These are phyloP conservation scores for Scomber colias DNA, from an alignment of 2,113 vertebrate genomes.

Conservation along the genomic window DNA sequence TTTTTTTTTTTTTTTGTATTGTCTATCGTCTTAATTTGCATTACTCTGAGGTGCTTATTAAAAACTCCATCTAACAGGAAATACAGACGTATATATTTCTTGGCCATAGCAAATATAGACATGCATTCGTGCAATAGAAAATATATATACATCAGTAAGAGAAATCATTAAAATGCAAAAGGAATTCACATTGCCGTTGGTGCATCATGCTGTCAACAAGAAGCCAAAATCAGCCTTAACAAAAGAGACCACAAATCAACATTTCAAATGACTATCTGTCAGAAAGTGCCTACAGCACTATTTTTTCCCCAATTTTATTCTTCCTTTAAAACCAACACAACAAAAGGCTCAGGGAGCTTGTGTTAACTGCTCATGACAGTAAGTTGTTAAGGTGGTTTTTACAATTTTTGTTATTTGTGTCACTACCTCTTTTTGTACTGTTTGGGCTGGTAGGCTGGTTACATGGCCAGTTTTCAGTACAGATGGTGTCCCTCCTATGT, in stretches of 20 bases:
- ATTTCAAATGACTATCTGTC: slow-evolving; percentile 26
- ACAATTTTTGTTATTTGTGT: neutral
- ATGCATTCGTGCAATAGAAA: neutral
- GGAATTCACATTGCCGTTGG: neutral
- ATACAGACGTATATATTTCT: neutral
- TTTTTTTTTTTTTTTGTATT: neutral
- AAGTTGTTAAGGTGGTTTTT: neutral
- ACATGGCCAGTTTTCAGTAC: slow-evolving; percentile 5
- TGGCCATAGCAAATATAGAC: neutral
- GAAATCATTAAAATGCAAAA: slow-evolving; percentile 17
- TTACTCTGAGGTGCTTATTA: slow-evolving; percentile 13
- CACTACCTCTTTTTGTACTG: neutral
- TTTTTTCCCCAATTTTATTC: neutral
- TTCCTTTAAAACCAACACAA: slow-evolving; percentile 10
- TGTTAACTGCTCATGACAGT: neutral
- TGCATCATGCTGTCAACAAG: slow-evolving; percentile 4
- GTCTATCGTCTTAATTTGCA: slow-evolving; percentile 12
- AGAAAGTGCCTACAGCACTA: neutral
- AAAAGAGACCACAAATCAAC: slow-evolving; percentile 22
- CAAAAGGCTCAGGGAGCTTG: neutral
- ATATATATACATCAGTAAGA: too few relatives aligned
- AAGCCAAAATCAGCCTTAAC: slow-evolving; percentile 2
- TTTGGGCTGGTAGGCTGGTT: neutral
- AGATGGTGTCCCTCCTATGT: slow-evolving; percentile 22
- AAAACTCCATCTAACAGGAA: neutral